Percentiles rank a stretch among this genome's conserved stretches.
Evolutionary conservation across 1,140 invertebrate species (phyloP).

Genomic region (Myzus persicae): DNA sequence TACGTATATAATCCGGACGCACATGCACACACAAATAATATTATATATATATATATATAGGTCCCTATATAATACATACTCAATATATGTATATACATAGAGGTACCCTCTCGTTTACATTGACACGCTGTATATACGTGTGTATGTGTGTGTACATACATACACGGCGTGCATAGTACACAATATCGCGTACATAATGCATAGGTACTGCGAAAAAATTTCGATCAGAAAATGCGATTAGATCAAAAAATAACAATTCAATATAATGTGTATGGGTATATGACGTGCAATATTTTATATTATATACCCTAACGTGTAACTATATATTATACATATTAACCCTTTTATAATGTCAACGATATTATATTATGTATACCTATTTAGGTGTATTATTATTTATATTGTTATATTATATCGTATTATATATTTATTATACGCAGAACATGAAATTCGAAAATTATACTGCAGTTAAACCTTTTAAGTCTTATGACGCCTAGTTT

Average conservation of each 20-base stretch:
- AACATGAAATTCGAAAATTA: not conserved
- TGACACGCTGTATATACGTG: not conserved
- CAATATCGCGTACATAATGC: not conserved
- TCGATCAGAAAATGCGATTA: conserved; percentile 36
- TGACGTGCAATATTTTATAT: not conserved
- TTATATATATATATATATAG: no score
- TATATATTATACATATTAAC: conserved; percentile 18
- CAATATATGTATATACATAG: no score
- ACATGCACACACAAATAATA: not conserved
- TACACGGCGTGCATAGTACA: not conserved
- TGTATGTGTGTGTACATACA: not conserved
- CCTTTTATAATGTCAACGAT: conserved; percentile 26
- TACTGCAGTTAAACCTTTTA: not conserved
- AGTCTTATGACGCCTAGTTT: not conserved
- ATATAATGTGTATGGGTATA: not conserved
- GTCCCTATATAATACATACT: no score
- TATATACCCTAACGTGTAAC: no score
- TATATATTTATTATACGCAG: not conserved
- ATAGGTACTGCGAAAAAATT: not conserved
- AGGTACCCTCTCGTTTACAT: conserved; percentile 11
- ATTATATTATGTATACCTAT: not conserved
- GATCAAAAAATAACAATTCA: conserved; percentile 31
- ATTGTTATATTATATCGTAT: not conserved
- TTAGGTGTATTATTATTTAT: not conserved
- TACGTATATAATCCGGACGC: not conserved